Evolutionary conservation across 2,797 vertebrate species (phyloP).

Genomic region (Perodicticus potto): DNA sequence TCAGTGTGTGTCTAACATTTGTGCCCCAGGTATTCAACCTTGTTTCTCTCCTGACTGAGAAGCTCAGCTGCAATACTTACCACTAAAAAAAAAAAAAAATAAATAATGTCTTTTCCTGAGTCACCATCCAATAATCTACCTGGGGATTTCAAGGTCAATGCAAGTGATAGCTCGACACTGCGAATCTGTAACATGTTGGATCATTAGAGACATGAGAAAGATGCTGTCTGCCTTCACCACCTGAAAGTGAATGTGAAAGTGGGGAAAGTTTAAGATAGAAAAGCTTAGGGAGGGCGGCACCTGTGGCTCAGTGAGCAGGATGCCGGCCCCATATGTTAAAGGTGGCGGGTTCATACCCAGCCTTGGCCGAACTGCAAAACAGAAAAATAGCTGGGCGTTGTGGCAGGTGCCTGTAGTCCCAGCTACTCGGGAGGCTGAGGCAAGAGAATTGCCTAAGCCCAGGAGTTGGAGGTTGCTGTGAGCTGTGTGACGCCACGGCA

Average conservation of each 20-base stretch:
- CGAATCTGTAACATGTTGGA: slow-evolving; percentile 78
- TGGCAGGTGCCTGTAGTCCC: too few relatives aligned
- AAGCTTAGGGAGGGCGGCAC: slow-evolving; percentile 56
- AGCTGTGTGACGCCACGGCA: too few relatives aligned
- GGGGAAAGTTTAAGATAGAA: slow-evolving; percentile 72
- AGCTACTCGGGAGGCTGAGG: too few relatives aligned
- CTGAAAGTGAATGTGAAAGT: slow-evolving; percentile 69
- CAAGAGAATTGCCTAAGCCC: too few relatives aligned
- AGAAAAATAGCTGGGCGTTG: too few relatives aligned
- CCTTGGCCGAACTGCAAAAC: too few relatives aligned
- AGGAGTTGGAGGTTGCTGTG: too few relatives aligned
- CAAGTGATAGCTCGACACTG: slow-evolving; percentile 55
- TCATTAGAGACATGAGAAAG: slow-evolving; percentile 73
- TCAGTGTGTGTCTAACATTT: slow-evolving; percentile 20
- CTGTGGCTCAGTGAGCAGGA: too few relatives aligned
- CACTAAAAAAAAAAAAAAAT: slow-evolving; percentile 51
- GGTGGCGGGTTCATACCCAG: too few relatives aligned
- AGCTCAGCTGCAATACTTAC: slow-evolving; percentile 68
- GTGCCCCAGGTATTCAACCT: slow-evolving; percentile 75
- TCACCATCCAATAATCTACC: slow-evolving; percentile 64
- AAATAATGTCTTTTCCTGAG: slow-evolving; percentile 39
- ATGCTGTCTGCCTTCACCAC: slow-evolving; percentile 63
- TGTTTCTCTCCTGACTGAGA: slow-evolving; percentile 81
- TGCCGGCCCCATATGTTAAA: too few relatives aligned
- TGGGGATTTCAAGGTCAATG: slow-evolving; percentile 81